Conservation (phyloP, 2,113 vertebrate species). For the Microcebus lehilahytsara region DNA sequence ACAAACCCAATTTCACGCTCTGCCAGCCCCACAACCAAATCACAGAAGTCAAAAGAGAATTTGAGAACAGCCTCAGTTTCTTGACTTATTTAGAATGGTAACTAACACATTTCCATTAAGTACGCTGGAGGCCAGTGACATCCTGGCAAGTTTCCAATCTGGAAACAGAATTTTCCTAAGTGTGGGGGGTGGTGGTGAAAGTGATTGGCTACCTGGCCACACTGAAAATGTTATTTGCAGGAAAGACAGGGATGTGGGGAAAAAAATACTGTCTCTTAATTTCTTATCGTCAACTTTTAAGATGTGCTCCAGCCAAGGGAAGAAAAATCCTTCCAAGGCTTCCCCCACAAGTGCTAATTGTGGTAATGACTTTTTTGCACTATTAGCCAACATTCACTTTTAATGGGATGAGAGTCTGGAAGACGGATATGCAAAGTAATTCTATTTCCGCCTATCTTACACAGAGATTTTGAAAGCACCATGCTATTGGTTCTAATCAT, state of each 20-base stretch:
- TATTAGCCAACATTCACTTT: background rate
- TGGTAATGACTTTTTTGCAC: background rate
- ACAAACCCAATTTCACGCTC: background rate
- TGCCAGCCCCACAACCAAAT: background rate
- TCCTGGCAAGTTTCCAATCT: background rate
- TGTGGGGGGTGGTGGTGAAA: background rate
- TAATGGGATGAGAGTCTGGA: background rate
- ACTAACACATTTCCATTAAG: background rate
- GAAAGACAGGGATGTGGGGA: background rate
- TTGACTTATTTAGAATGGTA: background rate
- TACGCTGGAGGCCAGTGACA: background rate
- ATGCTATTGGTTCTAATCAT: background rate
- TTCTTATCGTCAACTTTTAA: background rate
- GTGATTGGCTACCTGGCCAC: background rate
- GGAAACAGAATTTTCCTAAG: conserved; percentile 38
- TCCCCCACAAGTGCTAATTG: background rate
- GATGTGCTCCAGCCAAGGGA: background rate
- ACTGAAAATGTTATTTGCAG: background rate
- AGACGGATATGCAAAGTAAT: background rate
- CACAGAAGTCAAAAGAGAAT: background rate
- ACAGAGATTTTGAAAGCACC: background rate
- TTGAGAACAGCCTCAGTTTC: background rate
- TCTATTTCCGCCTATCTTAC: background rate
- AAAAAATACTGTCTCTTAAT: background rate
- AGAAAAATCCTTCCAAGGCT: background rate